Evolutionary conservation across 1,140 invertebrate genomes (phyloP), one percentile per base, ranked within the genome.

Genomic region (Drosophila bifasciata): DNA sequence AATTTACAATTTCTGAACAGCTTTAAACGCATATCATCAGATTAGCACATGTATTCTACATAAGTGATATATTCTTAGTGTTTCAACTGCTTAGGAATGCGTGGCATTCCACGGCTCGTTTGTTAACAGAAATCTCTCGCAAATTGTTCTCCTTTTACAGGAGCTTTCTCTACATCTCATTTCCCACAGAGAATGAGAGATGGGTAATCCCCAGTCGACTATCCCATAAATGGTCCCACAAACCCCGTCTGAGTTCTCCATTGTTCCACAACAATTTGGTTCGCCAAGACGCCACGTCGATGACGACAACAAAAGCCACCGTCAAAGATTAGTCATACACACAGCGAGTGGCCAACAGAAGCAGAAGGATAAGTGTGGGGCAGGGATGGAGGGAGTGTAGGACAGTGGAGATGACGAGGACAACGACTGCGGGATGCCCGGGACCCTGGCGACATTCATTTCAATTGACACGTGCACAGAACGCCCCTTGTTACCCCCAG

Each of bases 261-360:
- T 59, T 77, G 72, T 64, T 74, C 64, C 58, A 58, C 51, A 19
- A 80, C 67, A 76, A 62, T 83, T 83, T 64, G 63, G 52, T 28
- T 74, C 53, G 75, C 49, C 66, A 63, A 68, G 80, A 64, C 67
- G 57, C 57, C 56, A 64, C 67, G 57, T 53, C 56, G 76, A 72
- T 84, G 41, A 76, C 64, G 66, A 70, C 74, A 51, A 56, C 60
- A 51, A 81, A 68, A 68, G 66, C 66, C 66, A 68, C 63, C 74
- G 79, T 71, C 77, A 86, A 86, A 81, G 80, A 85, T 85, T 85
- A 85, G 80, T 85, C 80, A 85, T 85, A 77, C 81, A 45, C 79
- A 86, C 77, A 36, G 32, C 32, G 32, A 36, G 67, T 56, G 51
- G 45, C 58, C 58, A 32, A 40, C 7, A 32, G 68, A 69, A 50